Percentiles rank a stretch among this genome's conserved stretches.
Evolutionary conservation across 2,888 invertebrate species (phyloP).

Genomic region (Ashinkailepas kermadecensis): DNA sequence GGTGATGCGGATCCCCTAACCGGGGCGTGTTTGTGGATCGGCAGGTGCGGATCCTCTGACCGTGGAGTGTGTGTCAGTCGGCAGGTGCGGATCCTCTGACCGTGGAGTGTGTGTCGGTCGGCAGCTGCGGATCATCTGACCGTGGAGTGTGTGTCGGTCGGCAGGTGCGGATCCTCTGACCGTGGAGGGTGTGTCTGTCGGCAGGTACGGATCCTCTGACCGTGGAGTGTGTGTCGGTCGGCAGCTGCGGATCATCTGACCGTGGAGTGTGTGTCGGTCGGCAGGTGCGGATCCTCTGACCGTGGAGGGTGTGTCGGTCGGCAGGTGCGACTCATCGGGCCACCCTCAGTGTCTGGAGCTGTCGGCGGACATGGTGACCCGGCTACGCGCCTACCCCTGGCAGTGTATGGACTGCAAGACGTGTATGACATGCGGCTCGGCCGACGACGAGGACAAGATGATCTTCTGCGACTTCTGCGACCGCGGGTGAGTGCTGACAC

Average conservation of each 20-base stretch:
- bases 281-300: too few species aligned
- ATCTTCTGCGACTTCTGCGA: conserved; percentile 91
- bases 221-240: too few species aligned
- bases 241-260: too few species aligned
- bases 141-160: not conserved
- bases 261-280: not conserved
- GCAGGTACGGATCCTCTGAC: too few species aligned
- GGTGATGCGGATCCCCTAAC: too few species aligned
- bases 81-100: conserved; percentile 42
- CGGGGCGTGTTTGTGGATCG: too few species aligned
- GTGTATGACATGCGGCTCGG: conserved; percentile 73
- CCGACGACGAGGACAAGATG: conserved; percentile 81
- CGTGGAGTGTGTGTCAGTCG: too few species aligned
- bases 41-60: too few species aligned
- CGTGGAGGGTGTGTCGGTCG: not conserved
- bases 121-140: too few species aligned
- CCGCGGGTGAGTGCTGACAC: conserved; percentile 54
- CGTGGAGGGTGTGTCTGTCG: too few species aligned
- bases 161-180: too few species aligned
- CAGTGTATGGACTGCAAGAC: conserved; percentile 89
- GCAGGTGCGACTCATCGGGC: conserved; percentile 45
- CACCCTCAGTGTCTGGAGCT: conserved; percentile 85
- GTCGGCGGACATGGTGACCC: conserved; percentile 69
- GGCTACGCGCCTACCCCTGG: conserved; percentile 81
- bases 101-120: too few species aligned